Evolutionary conservation across 2,797 vertebrate species (phyloP).

Genomic region (Enteromius argenteus): DNA sequence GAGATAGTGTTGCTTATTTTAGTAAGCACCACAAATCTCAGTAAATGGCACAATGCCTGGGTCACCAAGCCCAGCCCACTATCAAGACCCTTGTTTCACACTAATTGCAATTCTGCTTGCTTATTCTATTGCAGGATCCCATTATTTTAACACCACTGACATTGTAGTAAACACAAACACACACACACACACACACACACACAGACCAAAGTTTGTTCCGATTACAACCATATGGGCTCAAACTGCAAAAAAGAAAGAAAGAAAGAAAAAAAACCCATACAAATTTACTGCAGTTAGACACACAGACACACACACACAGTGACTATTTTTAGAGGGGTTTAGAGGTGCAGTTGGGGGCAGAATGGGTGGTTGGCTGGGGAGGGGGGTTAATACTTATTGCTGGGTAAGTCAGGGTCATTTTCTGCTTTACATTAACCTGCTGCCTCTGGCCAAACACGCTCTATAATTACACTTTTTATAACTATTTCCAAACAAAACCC

Average conservation of each 20-base stretch:
- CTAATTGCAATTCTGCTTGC: constrained; percentile 12
- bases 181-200: constrained; percentile 29
- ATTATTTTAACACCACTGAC: constrained; percentile 31
- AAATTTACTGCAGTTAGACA: constrained; percentile 21
- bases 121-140: neutral
- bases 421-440: constrained; percentile 49
- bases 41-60: neutral
- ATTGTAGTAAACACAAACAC: constrained; percentile 6
- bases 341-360: neutral
- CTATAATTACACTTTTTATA: constrained; percentile 42
- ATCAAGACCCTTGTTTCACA: constrained; percentile 5
- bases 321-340: constrained; percentile 41
- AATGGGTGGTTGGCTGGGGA: neutral
- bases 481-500: constrained; percentile 12
- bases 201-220: constrained; percentile 13
- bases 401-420: constrained; percentile 22
- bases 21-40: constrained; percentile 1
- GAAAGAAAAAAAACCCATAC: neutral
- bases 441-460: constrained; percentile 43
- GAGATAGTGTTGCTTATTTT: neutral
- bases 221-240: constrained; percentile 25
- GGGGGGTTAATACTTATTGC: constrained; percentile 17
- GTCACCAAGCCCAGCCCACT: neutral
- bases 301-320: constrained; percentile 50
- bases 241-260: neutral